These are phyloP conservation scores for Phallusia fumigata DNA, from an alignment of 23 tunicate genomes.

Conservation along the genomic window DNA sequence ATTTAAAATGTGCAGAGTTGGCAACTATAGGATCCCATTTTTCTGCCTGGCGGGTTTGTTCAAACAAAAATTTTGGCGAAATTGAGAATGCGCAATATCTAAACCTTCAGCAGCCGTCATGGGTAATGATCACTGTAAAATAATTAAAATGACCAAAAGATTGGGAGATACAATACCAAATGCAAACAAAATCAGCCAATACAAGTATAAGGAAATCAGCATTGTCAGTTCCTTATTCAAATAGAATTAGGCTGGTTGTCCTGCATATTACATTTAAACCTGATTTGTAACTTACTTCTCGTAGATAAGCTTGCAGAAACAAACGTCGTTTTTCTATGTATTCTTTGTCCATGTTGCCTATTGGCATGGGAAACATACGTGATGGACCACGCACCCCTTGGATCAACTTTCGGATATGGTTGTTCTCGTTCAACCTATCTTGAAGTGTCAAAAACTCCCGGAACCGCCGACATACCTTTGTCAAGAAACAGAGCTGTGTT, in stretches of 20 bases:
- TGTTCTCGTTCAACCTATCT: slow-evolving; percentile 70
- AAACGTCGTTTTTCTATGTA: slow-evolving; percentile 81
- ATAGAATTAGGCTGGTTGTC: neutral
- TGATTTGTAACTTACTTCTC: slow-evolving; percentile 43
- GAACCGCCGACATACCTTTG: slow-evolving; percentile 75
- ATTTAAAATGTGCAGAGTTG: too few relatives aligned
- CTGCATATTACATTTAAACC: neutral
- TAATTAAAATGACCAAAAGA: too few relatives aligned
- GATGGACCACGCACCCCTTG: slow-evolving; percentile 74
- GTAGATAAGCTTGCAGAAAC: slow-evolving; percentile 81
- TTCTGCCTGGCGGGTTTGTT: too few relatives aligned
- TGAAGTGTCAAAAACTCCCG: slow-evolving; percentile 85
- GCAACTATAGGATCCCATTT: too few relatives aligned
- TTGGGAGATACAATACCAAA: too few relatives aligned
- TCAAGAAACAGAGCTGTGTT: neutral
- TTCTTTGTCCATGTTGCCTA: slow-evolving; percentile 91
- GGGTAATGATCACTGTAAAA: too few relatives aligned
- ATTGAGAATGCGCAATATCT: too few relatives aligned
- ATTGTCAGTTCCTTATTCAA: too few relatives aligned
- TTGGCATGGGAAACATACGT: slow-evolving; percentile 94
- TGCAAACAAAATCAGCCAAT: too few relatives aligned
- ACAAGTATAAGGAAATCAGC: too few relatives aligned
- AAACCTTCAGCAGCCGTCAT: too few relatives aligned
- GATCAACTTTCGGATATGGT: slow-evolving; percentile 36
- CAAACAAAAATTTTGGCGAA: too few relatives aligned